Evolutionary conservation across 2,888 invertebrate genomes (phyloP).

Genomic region (Cremastinae sp.): DNA sequence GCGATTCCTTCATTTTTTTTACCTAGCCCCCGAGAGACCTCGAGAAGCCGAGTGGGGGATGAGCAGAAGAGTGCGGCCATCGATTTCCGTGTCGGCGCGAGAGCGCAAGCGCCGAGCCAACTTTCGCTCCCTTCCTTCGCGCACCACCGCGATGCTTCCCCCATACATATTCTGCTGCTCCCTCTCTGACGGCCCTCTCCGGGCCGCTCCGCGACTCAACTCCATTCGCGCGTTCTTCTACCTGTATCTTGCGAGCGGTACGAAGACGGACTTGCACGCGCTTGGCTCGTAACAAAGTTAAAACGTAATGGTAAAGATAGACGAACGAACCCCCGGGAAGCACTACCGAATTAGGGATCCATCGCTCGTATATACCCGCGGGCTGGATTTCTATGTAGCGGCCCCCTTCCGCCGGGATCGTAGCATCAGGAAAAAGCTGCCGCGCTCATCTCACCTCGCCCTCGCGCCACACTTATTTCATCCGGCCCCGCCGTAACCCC

Average conservation of each 20-base stretch:
- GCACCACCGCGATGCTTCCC: conserved; percentile 5
- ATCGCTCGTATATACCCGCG: conserved; percentile 39
- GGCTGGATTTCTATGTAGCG: background rate
- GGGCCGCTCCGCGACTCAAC: background rate
- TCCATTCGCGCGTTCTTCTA: conserved; percentile 14
- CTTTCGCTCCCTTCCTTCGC: conserved; percentile 56
- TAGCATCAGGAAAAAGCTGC: conserved; percentile 33
- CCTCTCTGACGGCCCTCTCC: conserved; percentile 18
- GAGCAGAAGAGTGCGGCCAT: conserved; percentile 71
- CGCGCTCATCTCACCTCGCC: conserved; percentile 19
- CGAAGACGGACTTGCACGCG: conserved; percentile 22
- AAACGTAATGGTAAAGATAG: conserved; percentile 18
- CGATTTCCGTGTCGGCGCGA: conserved; percentile 70
- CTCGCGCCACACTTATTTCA: conserved; percentile 63
- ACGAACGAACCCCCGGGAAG: conserved; percentile 51
- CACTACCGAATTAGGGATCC: conserved; percentile 53
- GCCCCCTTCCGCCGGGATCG: no score
- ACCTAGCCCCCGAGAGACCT: conserved; percentile 11
- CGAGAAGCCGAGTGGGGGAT: conserved; percentile 55
- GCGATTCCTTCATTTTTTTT: conserved; percentile 51
- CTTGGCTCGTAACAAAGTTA: conserved; percentile 26
- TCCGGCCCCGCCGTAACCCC: conserved; percentile 66
- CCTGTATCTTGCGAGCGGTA: conserved; percentile 46
- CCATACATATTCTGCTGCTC: conserved; percentile 12
- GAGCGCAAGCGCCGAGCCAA: conserved; percentile 45